Evolutionary conservation across 2,888 invertebrate genomes (phyloP).

Genomic region (Troilus luridus): DNA sequence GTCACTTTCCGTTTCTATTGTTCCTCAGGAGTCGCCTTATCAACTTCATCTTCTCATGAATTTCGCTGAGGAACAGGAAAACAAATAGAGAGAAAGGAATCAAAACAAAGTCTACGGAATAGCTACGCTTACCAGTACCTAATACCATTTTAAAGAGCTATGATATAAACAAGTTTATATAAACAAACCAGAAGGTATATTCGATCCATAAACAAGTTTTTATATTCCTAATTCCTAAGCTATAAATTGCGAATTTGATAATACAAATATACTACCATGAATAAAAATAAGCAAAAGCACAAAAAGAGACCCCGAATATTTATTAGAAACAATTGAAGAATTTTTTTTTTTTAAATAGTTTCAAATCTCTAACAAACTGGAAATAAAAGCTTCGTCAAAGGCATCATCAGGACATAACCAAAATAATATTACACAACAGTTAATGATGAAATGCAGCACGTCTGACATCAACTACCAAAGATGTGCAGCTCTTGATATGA

Average conservation of each 20-base stretch:
- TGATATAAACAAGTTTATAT: neutral
- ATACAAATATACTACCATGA: neutral
- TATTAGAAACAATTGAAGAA: no score
- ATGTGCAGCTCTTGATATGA: no score
- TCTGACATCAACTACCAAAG: no score
- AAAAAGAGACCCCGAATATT: no score
- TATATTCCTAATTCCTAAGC: neutral
- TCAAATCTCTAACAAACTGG: no score
- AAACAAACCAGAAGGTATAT: neutral
- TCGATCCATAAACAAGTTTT: neutral
- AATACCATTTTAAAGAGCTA: neutral
- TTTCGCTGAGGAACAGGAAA: neutral
- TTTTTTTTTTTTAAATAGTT: no score
- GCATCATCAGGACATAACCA: no score
- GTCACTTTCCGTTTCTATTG: slow-evolving; percentile 30
- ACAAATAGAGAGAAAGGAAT: neutral
- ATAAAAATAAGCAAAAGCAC: no score
- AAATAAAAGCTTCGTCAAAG: no score
- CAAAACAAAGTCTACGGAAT: neutral
- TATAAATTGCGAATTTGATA: neutral
- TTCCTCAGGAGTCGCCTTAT: neutral
- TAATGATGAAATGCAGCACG: no score
- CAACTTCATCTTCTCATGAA: neutral
- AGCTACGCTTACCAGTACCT: fast-evolving
- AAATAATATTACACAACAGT: no score